Conservation (phyloP, 2,113 vertebrate species). For the Mesoclemmys tuberculata region DNA sequence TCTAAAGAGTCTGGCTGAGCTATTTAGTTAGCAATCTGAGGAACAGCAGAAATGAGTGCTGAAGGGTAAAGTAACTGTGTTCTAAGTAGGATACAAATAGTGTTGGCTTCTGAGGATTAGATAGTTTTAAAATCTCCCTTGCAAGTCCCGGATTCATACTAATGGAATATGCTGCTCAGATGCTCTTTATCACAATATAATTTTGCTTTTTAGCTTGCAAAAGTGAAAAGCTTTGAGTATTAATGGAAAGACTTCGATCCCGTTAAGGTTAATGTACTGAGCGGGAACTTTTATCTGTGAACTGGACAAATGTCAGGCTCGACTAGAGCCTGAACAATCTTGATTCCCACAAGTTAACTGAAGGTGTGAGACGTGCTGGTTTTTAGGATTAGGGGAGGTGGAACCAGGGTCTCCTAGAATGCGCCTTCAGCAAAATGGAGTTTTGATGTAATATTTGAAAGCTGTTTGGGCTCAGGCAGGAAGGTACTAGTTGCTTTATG, state of each 20-base stretch:
- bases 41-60: background rate
- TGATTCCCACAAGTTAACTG: background rate
- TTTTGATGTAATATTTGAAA: background rate
- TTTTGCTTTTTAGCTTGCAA: accelerated
- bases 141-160: background rate
- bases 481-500: accelerated
- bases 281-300: background rate
- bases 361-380: background rate
- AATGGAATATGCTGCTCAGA: background rate
- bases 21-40: background rate
- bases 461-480: accelerated
- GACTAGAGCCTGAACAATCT: background rate
- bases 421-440: background rate
- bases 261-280: background rate
- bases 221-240: accelerated
- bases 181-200: too few relatives aligned
- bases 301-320: background rate
- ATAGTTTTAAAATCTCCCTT: background rate
- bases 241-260: background rate
- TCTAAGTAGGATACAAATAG: background rate
- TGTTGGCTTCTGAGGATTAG: background rate
- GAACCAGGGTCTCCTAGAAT: background rate
- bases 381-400: background rate
- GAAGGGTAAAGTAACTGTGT: background rate
- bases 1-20: background rate